Evolutionary conservation across 2,888 invertebrate genomes (phyloP).

Genomic region (Agrotis segetum): DNA sequence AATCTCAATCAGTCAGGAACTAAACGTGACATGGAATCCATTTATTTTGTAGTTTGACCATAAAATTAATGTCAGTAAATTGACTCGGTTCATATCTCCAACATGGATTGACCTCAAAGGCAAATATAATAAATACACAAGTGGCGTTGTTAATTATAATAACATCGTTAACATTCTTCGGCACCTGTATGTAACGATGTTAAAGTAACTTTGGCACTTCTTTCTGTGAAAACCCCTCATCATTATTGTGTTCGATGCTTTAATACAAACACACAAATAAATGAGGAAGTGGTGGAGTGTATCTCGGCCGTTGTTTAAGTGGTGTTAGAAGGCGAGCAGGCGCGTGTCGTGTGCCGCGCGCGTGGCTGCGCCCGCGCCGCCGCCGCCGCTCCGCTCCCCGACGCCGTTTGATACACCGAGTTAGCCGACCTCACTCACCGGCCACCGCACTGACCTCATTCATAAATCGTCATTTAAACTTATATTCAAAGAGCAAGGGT

Average conservation of each 20-base stretch:
- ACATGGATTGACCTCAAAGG: constrained; percentile 58
- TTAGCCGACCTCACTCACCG: constrained; percentile 80
- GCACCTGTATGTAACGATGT: background rate
- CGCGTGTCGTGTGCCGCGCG: constrained; percentile 78
- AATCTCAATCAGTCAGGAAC: constrained; percentile 63
- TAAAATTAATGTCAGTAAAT: constrained; percentile 62
- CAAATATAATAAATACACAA: constrained; percentile 46
- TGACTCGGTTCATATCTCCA: constrained; percentile 53
- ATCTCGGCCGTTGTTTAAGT: constrained; percentile 57
- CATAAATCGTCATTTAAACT: constrained; percentile 89
- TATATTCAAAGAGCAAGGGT: constrained; percentile 82
- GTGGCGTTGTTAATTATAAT: constrained; percentile 60
- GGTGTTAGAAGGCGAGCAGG: constrained; percentile 50
- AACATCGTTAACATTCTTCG: constrained; percentile 50
- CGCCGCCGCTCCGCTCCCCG: constrained; percentile 27
- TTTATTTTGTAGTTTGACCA: constrained; percentile 59
- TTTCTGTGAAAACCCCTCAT: constrained; percentile 15
- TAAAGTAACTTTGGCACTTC: constrained; percentile 3
- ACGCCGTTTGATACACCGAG: constrained; percentile 77
- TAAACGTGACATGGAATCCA: constrained; percentile 66
- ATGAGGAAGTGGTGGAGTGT: constrained; percentile 56
- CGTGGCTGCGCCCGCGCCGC: constrained; percentile 71
- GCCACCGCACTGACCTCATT: constrained; percentile 85
- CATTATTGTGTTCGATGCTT: constrained; percentile 23
- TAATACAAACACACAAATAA: constrained; percentile 37